Conservation (phyloP, 2,797 vertebrate species). For the Sebastes dallii region DNA sequence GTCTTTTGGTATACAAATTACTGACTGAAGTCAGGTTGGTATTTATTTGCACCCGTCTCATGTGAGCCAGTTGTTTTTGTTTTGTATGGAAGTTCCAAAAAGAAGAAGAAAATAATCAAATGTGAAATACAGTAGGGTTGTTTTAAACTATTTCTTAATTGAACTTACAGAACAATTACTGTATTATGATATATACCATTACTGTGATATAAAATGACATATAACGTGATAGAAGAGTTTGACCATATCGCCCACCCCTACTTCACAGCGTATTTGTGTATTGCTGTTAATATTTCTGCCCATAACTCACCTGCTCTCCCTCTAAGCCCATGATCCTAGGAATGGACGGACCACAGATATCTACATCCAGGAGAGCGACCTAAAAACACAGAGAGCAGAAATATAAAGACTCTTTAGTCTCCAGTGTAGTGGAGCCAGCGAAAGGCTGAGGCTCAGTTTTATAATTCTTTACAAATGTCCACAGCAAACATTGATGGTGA, state of each 20-base stretch:
- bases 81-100: accelerated
- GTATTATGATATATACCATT: background rate
- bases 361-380: constrained; percentile 93
- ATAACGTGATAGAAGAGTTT: background rate
- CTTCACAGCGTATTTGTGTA: background rate
- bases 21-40: too few species aligned
- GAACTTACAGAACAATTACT: background rate
- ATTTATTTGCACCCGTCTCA: background rate
- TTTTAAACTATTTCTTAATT: background rate
- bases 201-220: background rate
- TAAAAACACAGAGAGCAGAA: constrained; percentile 59
- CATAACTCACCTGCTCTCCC: constrained; percentile 89
- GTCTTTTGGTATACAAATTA: too few species aligned
- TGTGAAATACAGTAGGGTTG: background rate
- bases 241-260: too few species aligned
- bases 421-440: background rate
- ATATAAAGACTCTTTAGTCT: background rate
- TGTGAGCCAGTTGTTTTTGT: background rate
- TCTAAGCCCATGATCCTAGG: constrained; percentile 96
- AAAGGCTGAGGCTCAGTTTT: background rate
- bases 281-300: background rate
- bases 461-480: background rate
- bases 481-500: background rate
- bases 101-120: background rate
- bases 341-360: constrained; percentile 95